These are phyloP conservation scores for Gryon sp. DNA, from an alignment of 1,140 invertebrate genomes.

Conservation along the genomic window DNA sequence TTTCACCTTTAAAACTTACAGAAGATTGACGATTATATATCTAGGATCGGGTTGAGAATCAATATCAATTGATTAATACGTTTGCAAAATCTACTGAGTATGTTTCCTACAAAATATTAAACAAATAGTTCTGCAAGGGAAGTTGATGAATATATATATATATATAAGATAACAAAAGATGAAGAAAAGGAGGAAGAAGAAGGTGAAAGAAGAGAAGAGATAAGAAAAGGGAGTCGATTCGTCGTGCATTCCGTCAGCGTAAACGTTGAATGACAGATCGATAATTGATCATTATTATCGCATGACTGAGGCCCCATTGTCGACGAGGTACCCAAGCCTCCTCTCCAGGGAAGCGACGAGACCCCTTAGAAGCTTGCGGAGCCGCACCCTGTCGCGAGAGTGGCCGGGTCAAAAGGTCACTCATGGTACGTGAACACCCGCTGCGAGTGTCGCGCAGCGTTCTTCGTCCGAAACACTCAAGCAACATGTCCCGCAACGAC, in stretches of 20 bases:
- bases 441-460: constrained; percentile 75
- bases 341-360: constrained; percentile 63
- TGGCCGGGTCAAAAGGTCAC: constrained; percentile 71
- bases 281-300: constrained; percentile 80
- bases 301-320: constrained; percentile 75
- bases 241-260: constrained; percentile 75
- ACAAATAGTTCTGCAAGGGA: too few species aligned
- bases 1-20: too few species aligned
- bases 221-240: constrained; percentile 70
- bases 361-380: constrained; percentile 68
- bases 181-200: constrained; percentile 34
- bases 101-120: too few species aligned
- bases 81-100: too few species aligned
- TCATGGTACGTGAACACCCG: constrained; percentile 71
- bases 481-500: constrained; percentile 40
- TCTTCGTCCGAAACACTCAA: constrained; percentile 65
- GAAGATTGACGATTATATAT: too few species aligned
- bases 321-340: constrained; percentile 62
- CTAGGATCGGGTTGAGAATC: too few species aligned
- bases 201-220: not conserved
- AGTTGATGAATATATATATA: not conserved
- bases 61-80: too few species aligned
- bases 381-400: constrained; percentile 73
- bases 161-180: constrained; percentile 17
- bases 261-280: constrained; percentile 78